Evolutionary conservation across 2,888 invertebrate species (phyloP).

Genomic region (Ceraclea dissimilis): DNA sequence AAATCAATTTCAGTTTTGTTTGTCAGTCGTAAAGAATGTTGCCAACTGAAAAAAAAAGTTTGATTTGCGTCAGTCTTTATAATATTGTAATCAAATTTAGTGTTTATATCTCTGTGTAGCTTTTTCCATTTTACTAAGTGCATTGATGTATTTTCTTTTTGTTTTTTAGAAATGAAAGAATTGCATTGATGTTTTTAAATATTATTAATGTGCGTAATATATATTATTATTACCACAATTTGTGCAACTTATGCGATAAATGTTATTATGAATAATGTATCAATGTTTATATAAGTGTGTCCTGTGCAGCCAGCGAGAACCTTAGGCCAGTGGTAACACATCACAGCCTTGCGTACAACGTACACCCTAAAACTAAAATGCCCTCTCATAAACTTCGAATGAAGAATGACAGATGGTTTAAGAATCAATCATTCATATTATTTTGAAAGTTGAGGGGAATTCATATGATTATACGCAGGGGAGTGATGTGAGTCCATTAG

Average conservation of each 20-base stretch:
- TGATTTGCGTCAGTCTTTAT: no score
- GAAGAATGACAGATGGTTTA: background rate
- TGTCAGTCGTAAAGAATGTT: no score
- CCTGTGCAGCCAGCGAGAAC: conserved; percentile 20
- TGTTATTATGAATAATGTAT: conserved; percentile 20
- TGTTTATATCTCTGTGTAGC: background rate
- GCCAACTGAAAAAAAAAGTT: no score
- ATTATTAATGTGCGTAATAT: background rate
- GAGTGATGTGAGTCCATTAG: background rate
- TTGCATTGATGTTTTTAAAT: background rate
- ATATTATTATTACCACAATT: no score
- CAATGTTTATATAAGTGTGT: conserved; percentile 17
- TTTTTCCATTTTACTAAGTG: background rate
- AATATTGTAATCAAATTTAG: no score
- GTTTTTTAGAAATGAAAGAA: no score
- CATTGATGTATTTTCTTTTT: background rate
- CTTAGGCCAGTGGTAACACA: background rate
- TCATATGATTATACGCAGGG: no score
- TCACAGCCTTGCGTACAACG: background rate
- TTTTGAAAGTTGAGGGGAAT: no score
- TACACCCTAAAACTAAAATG: no score
- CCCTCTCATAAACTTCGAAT: background rate
- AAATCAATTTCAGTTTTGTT: no score
- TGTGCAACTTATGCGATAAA: conserved; percentile 19
- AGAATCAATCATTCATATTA: background rate